These are phyloP conservation scores for Druon quercuslanigerum DNA, from an alignment of 1,140 invertebrate genomes.

Conservation along the genomic window DNA sequence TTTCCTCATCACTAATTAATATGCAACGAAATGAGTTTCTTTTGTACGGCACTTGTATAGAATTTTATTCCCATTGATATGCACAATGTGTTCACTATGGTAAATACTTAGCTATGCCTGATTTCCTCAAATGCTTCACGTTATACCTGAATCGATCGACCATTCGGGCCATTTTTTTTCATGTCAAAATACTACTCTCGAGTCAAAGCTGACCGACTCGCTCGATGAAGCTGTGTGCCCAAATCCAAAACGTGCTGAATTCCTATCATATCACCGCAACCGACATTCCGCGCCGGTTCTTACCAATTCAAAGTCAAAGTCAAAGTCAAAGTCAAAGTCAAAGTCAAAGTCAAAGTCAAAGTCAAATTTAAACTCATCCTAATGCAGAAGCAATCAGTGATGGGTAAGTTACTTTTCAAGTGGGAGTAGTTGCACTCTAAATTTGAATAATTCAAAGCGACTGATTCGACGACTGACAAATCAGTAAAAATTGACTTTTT, in stretches of 20 bases:
- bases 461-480: no score
- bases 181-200: slow-evolving; percentile 66
- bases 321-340: background rate
- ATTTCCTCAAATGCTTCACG: slow-evolving; percentile 75
- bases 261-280: background rate
- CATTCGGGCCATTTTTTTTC: slow-evolving; percentile 70
- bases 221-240: slow-evolving; percentile 25
- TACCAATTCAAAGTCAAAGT: background rate
- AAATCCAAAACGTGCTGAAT: slow-evolving; percentile 26
- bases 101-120: slow-evolving; percentile 76
- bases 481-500: no score
- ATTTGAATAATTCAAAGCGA: no score
- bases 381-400: no score
- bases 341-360: background rate
- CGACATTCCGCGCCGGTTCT: background rate
- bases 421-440: no score
- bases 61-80: slow-evolving; percentile 78
- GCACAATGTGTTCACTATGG: slow-evolving; percentile 76
- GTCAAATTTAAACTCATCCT: background rate
- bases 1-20: slow-evolving; percentile 75
- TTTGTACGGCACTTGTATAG: slow-evolving; percentile 84
- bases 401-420: no score
- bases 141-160: slow-evolving; percentile 74
- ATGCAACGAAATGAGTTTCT: slow-evolving; percentile 78
- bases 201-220: slow-evolving; percentile 36